phyloP scores from a whole-genome alignment of 1,140 invertebrate genomes.

The Apocrypta bakeri region DNA sequence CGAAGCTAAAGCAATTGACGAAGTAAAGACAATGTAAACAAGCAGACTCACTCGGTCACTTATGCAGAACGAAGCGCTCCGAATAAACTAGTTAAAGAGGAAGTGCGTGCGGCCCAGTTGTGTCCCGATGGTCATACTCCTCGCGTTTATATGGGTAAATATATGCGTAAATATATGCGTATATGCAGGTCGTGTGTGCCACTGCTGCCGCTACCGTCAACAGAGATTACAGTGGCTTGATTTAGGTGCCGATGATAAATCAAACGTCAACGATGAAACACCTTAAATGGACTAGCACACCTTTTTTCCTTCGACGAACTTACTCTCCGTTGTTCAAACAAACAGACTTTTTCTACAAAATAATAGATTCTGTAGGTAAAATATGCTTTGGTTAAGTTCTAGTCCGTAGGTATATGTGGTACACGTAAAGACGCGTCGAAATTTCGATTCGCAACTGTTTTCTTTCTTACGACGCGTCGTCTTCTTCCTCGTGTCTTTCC shows the following conservation, averaged over 20 bases:
- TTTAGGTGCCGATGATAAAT: neutral
- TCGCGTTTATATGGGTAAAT: neutral
- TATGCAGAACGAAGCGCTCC: neutral
- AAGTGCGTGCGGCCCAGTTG: slow-evolving; percentile 25
- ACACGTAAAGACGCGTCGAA: neutral
- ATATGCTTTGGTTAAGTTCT: neutral
- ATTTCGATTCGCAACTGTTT: neutral
- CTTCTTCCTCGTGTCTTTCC: no score
- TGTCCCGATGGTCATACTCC: slow-evolving; percentile 2
- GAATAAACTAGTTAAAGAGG: slow-evolving; percentile 9
- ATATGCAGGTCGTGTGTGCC: neutral
- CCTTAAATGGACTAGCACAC: neutral
- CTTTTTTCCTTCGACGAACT: neutral
- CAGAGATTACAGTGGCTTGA: neutral
- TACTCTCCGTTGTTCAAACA: neutral
- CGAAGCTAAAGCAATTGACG: neutral
- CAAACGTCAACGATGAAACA: neutral
- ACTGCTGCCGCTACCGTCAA: neutral
- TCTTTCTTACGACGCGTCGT: neutral
- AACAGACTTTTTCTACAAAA: neutral
- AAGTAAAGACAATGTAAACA: neutral
- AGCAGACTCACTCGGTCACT: neutral
- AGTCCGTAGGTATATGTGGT: neutral
- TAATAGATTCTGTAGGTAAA: neutral
- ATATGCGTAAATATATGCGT: neutral